phyloP scores from a whole-genome alignment of 2,888 invertebrate genomes.

The Notodonta ziczac region DNA sequence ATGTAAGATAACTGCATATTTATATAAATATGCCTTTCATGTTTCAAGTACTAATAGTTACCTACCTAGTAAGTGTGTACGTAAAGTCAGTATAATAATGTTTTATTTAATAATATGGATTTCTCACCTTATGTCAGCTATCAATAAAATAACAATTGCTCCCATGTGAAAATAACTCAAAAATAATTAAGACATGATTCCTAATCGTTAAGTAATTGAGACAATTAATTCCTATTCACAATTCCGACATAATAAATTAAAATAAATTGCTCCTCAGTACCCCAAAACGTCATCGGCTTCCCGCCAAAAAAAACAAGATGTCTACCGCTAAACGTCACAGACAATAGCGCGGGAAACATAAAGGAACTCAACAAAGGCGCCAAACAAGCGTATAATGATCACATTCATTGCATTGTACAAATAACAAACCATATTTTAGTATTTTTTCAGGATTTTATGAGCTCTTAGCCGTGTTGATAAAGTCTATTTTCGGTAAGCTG shows the following conservation, averaged over 20 bases:
- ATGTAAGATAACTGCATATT: too few species aligned
- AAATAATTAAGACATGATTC: neutral
- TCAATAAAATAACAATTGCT: too few species aligned
- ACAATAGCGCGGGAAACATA: slow-evolving; percentile 65
- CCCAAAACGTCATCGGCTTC: slow-evolving; percentile 51
- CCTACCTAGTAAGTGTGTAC: too few species aligned
- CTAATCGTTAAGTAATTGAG: neutral
- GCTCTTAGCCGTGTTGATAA: slow-evolving; percentile 22
- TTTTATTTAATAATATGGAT: too few species aligned
- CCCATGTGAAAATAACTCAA: too few species aligned
- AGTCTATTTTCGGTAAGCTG: slow-evolving; percentile 20
- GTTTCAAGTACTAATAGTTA: too few species aligned
- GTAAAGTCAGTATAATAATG: too few species aligned
- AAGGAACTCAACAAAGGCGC: slow-evolving; percentile 61
- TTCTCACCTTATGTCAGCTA: too few species aligned
- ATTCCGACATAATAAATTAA: neutral
- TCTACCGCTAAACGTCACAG: slow-evolving; percentile 71
- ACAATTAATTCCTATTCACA: slow-evolving; percentile 3
- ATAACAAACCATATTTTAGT: slow-evolving; percentile 32
- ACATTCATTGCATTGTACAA: slow-evolving; percentile 66
- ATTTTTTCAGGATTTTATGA: slow-evolving; percentile 17
- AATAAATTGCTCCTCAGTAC: slow-evolving; percentile 25
- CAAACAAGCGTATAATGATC: slow-evolving; percentile 81
- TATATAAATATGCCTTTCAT: too few species aligned
- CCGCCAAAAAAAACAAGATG: slow-evolving; percentile 72